Conservation (phyloP, 2,113 vertebrate species). For the Lipotes vexillifer region DNA sequence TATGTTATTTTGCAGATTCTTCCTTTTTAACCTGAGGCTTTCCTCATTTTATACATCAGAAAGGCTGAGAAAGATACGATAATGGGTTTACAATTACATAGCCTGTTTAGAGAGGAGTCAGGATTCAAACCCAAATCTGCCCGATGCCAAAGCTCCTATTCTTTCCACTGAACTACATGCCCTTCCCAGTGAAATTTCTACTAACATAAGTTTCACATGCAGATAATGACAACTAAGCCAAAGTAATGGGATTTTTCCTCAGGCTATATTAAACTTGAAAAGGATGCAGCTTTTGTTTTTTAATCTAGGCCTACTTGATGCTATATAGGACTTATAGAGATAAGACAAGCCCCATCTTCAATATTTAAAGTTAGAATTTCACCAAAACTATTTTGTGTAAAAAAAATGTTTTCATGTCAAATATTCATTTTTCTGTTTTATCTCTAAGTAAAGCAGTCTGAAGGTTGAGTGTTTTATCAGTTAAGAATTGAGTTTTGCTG, state of each 20-base stretch:
- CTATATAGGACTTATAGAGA: not conserved
- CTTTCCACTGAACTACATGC: not conserved
- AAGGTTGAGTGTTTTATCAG: not conserved
- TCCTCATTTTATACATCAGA: not conserved
- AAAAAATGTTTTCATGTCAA: not conserved
- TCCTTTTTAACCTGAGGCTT: not conserved
- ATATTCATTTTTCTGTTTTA: not conserved
- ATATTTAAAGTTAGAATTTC: not conserved
- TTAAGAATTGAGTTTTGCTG: not conserved
- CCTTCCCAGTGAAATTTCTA: not conserved
- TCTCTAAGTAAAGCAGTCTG: not conserved
- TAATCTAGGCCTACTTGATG: not conserved
- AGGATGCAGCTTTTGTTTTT: not conserved
- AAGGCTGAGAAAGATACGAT: not conserved
- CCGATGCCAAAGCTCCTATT: not conserved
- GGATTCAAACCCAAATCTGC: not conserved
- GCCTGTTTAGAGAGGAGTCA: not conserved
- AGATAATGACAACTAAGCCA: not conserved
- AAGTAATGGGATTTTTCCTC: not conserved
- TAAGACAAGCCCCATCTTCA: not conserved
- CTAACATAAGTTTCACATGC: not conserved
- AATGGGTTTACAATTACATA: not conserved
- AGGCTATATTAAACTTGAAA: not conserved
- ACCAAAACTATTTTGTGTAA: not conserved
- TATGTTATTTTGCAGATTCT: not conserved